Percentiles rank a stretch among this genome's conserved stretches.
Conservation (phyloP, 1,140 invertebrate species). For the Melanaphis sacchari region DNA sequence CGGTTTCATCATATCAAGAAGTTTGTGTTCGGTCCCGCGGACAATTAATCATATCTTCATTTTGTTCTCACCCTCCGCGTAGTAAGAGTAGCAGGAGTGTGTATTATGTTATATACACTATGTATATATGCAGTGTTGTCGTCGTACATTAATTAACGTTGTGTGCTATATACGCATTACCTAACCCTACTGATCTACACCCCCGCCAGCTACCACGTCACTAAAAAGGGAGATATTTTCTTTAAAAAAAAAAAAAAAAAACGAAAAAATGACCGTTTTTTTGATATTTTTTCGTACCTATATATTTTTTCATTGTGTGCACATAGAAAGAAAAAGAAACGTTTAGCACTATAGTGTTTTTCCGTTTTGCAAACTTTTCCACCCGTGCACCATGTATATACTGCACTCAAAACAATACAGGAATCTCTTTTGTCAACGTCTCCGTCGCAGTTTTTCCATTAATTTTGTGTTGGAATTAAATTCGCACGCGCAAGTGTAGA, state of each 20-base stretch:
- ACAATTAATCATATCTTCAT: conserved; percentile 58
- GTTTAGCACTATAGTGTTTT: conserved; percentile 9
- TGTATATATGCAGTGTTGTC: conserved; percentile 22
- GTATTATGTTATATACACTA: not conserved
- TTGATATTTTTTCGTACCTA: not conserved
- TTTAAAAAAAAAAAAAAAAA: conserved; percentile 10
- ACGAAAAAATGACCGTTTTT: not conserved
- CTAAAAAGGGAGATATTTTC: not conserved
- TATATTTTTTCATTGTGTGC: not conserved
- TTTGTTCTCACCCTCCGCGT: conserved; percentile 27
- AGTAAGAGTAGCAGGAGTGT: not conserved
- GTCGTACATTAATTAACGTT: conserved; percentile 56
- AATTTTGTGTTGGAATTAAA: not conserved
- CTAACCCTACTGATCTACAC: not conserved
- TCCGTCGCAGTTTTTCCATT: conserved; percentile 16
- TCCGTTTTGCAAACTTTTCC: not conserved
- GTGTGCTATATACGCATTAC: conserved; percentile 19
- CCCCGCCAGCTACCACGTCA: not conserved
- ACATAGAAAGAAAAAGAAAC: not conserved
- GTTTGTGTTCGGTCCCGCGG: conserved; percentile 10
- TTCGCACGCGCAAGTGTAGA: too few relatives aligned
- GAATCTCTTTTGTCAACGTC: not conserved
- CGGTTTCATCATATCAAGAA: conserved; percentile 53
- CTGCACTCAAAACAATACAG: not conserved
- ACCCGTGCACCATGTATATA: not conserved